Evolutionary conservation across 2,113 vertebrate species (phyloP).

Genomic region (Diadophis punctatus): DNA sequence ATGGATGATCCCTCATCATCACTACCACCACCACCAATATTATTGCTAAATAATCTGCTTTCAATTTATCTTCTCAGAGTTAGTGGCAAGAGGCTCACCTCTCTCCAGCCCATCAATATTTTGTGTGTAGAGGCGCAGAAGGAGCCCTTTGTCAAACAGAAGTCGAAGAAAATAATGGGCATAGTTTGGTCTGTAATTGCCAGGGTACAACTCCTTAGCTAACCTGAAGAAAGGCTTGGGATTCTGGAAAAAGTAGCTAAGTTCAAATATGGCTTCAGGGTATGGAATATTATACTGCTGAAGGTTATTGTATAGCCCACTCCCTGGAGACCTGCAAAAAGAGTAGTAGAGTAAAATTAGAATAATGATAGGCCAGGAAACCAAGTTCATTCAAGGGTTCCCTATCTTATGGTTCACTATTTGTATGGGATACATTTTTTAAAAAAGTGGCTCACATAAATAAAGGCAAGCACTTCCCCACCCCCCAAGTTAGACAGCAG

Average conservation of each 20-base stretch:
- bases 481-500: not conserved
- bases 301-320: slow-evolving; percentile 87
- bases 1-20: accelerated
- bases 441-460: not conserved
- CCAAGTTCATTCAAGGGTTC: not conserved
- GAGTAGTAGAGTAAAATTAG: not conserved
- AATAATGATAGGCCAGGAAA: not conserved
- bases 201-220: slow-evolving; percentile 87
- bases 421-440: not conserved
- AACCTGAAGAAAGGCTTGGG: slow-evolving; percentile 86
- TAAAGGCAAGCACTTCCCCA: not conserved
- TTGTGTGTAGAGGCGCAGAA: slow-evolving; percentile 93
- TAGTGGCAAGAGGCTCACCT: slow-evolving; percentile 59
- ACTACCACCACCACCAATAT: accelerated
- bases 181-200: slow-evolving; percentile 81
- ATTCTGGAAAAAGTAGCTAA: slow-evolving; percentile 83
- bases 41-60: not conserved
- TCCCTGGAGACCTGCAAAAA: slow-evolving; percentile 81
- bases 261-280: slow-evolving; percentile 93
- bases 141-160: slow-evolving; percentile 82
- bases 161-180: slow-evolving; percentile 86
- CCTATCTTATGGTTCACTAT: not conserved
- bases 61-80: accelerated
- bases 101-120: slow-evolving; percentile 94
- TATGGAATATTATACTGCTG: slow-evolving; percentile 86